Evolutionary conservation across 2,888 invertebrate genomes (phyloP).

Genomic region (Pammene fasciana): DNA sequence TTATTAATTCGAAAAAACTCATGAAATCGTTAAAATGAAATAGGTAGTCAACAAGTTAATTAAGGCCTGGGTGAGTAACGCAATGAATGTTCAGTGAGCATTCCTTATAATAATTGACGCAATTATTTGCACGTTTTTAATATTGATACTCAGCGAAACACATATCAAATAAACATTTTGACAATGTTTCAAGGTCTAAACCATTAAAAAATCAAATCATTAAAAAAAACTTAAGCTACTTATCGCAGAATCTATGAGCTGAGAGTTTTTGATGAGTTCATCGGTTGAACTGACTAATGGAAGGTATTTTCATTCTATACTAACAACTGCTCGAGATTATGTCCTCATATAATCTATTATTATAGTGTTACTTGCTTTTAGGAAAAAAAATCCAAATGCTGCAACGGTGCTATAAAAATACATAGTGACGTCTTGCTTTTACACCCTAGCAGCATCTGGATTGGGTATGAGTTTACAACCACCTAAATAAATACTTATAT

Average conservation of each 20-base stretch:
- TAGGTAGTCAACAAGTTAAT: slow-evolving; percentile 7
- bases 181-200: no score
- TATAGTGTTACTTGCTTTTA: no score
- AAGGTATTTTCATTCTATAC: no score
- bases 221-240: neutral
- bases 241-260: neutral
- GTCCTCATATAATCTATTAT: no score
- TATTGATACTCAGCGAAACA: neutral
- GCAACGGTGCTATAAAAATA: no score
- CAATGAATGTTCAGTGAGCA: slow-evolving; percentile 7
- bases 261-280: neutral
- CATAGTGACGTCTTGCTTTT: no score
- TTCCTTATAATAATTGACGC: slow-evolving; percentile 32
- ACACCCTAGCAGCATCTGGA: no score
- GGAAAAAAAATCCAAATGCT: no score
- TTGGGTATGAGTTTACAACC: no score
- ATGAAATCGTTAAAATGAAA: slow-evolving; percentile 16
- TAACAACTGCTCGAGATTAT: no score
- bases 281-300: neutral
- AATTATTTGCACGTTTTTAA: slow-evolving; percentile 20
- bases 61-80: slow-evolving; percentile 14
- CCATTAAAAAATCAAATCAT: no score
- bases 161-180: neutral
- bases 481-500: no score
- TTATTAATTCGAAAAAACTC: neutral